phyloP scores from a whole-genome alignment of 2,888 invertebrate genomes.

The Brassicogethes aeneus region DNA sequence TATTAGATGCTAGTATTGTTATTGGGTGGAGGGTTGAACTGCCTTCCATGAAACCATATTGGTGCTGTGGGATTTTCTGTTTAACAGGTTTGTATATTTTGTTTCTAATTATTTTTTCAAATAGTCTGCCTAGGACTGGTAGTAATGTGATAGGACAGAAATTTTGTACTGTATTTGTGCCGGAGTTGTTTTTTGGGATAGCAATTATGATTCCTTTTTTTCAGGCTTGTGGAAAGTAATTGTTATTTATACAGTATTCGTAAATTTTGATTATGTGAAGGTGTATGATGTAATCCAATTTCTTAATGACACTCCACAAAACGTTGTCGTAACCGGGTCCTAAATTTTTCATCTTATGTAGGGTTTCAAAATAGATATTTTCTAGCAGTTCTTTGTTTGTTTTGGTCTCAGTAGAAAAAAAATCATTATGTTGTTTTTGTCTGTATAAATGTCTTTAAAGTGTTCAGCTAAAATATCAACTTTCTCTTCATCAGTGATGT shows the following conservation, averaged over 20 bases:
- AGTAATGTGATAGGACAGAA: neutral
- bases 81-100: neutral
- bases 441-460: no score
- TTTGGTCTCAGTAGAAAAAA: neutral
- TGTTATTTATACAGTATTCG: neutral
- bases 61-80: neutral
- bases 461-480: neutral
- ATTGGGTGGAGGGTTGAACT: neutral
- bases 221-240: neutral
- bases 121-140: constrained; percentile 1
- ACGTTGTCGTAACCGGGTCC: neutral
- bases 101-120: constrained; percentile 1
- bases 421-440: no score
- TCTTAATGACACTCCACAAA: neutral
- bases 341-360: neutral
- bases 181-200: neutral
- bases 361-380: neutral
- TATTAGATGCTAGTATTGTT: neutral
- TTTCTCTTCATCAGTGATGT: neutral
- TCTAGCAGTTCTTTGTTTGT: neutral
- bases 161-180: neutral
- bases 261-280: neutral
- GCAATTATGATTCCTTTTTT: neutral
- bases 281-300: neutral
- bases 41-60: neutral